phyloP scores from a whole-genome alignment of 2,113 vertebrate species.

The Bettongia penicillata region DNA sequence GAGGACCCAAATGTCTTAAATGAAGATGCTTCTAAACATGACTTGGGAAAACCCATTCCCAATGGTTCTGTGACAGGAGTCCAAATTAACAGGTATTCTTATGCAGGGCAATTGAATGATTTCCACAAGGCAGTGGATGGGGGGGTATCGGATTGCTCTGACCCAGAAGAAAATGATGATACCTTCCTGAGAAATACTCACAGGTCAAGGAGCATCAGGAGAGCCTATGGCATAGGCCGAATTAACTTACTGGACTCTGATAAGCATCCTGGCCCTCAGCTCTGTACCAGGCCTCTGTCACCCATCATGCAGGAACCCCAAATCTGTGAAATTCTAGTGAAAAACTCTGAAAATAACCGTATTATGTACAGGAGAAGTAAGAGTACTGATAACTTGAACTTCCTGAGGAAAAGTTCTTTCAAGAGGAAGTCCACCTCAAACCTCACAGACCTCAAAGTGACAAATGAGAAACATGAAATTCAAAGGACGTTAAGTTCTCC shows the following conservation, averaged over 20 bases:
- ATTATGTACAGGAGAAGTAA: conserved; percentile 89
- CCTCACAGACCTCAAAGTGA: conserved; percentile 77
- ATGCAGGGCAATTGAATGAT: conserved; percentile 44
- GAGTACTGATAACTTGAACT: conserved; percentile 92
- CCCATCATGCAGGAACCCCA: conserved; percentile 53
- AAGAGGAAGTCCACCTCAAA: conserved; percentile 88
- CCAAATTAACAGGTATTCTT: conserved; percentile 69
- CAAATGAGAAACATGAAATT: conserved; percentile 77
- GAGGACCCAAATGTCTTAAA: conserved; percentile 81
- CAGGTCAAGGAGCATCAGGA: conserved; percentile 93
- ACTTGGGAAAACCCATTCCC: conserved; percentile 59
- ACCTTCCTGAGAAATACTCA: conserved; percentile 89
- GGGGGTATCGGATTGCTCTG: conserved; percentile 85
- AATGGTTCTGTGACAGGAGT: conserved; percentile 78
- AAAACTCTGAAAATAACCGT: conserved; percentile 80
- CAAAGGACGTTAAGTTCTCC: conserved; percentile 86
- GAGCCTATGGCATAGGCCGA: conserved; percentile 93
- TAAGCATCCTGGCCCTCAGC: conserved; percentile 68
- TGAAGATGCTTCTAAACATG: conserved; percentile 53
- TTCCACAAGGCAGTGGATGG: conserved; percentile 71
- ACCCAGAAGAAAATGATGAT: conserved; percentile 79
- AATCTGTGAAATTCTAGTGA: conserved; percentile 76
- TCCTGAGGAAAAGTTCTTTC: conserved; percentile 91
- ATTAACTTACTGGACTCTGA: conserved; percentile 88
- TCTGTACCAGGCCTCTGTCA: conserved; percentile 35